phyloP scores from a whole-genome alignment of 2,888 invertebrate genomes.

The Arctia plantaginis region DNA sequence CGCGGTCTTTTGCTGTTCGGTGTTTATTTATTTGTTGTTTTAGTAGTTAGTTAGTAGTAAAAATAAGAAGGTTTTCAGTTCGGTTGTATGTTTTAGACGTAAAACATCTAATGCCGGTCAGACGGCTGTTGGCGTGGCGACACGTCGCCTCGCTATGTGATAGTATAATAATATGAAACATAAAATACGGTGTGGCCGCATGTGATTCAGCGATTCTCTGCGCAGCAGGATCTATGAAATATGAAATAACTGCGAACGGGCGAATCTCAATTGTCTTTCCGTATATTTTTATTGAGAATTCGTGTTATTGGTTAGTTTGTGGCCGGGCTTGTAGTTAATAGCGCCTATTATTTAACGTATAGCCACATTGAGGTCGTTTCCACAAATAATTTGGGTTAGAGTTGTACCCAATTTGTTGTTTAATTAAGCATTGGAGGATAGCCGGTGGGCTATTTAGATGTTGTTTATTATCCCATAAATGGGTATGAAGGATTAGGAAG shows the following conservation, averaged over 20 bases:
- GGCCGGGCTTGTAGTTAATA: constrained; percentile 50
- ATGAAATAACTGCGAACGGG: not conserved
- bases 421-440: constrained; percentile 41
- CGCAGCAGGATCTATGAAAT: not conserved
- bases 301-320: constrained; percentile 52
- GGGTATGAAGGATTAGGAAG: constrained; percentile 17
- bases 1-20: not conserved
- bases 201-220: too few relatives aligned
- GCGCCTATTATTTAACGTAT: constrained; percentile 52
- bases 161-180: too few relatives aligned
- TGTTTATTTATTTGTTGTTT: too few relatives aligned
- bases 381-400: constrained; percentile 52
- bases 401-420: constrained; percentile 48
- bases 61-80: too few relatives aligned
- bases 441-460: constrained; percentile 28
- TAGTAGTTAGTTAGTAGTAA: too few relatives aligned
- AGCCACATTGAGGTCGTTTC: constrained; percentile 47
- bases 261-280: constrained; percentile 9
- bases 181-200: too few relatives aligned
- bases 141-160: too few relatives aligned
- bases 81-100: too few relatives aligned
- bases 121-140: too few relatives aligned
- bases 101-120: too few relatives aligned
- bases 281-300: constrained; percentile 35
- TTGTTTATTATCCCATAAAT: constrained; percentile 32